Conservation (phyloP, 2,888 invertebrate genomes). For the Hyposoter dolosus region DNA sequence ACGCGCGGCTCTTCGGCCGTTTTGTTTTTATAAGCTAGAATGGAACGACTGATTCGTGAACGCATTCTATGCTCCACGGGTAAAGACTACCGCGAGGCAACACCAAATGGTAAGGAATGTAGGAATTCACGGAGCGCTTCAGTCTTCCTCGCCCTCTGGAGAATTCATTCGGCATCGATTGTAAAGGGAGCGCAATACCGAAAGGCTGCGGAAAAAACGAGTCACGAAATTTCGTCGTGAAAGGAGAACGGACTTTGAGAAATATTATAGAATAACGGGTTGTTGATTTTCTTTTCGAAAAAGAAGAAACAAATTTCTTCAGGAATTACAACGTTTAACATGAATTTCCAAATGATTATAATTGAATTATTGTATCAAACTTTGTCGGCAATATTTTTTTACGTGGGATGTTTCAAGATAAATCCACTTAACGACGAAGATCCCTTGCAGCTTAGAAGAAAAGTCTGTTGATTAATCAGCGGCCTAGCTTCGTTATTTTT, state of each 20-base stretch:
- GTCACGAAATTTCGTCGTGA: neutral
- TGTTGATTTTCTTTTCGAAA: neutral
- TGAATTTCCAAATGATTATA: too few relatives aligned
- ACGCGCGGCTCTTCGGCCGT: constrained; percentile 43
- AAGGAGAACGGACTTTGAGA: neutral
- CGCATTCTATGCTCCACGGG: constrained; percentile 34
- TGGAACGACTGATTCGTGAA: constrained; percentile 41
- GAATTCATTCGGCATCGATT: constrained; percentile 75
- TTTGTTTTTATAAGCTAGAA: constrained; percentile 67
- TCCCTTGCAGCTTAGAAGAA: neutral
- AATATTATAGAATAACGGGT: constrained; percentile 8
- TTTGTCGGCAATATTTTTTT: too few relatives aligned
- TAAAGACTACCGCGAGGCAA: constrained; percentile 42
- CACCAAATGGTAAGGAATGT: constrained; percentile 73
- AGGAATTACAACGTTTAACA: too few relatives aligned
- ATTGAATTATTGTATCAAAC: too few relatives aligned
- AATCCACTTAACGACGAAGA: neutral
- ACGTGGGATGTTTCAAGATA: neutral
- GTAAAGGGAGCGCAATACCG: constrained; percentile 54
- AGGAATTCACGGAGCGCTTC: constrained; percentile 67
- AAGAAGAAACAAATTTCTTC: too few relatives aligned
- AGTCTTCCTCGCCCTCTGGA: constrained; percentile 57
- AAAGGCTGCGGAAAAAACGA: constrained; percentile 46
- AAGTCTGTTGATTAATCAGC: constrained; percentile 45
- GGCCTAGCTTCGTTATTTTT: constrained; percentile 1